Evolutionary conservation across 2,888 invertebrate genomes (phyloP).

Genomic region (Frankliniella intonsa): DNA sequence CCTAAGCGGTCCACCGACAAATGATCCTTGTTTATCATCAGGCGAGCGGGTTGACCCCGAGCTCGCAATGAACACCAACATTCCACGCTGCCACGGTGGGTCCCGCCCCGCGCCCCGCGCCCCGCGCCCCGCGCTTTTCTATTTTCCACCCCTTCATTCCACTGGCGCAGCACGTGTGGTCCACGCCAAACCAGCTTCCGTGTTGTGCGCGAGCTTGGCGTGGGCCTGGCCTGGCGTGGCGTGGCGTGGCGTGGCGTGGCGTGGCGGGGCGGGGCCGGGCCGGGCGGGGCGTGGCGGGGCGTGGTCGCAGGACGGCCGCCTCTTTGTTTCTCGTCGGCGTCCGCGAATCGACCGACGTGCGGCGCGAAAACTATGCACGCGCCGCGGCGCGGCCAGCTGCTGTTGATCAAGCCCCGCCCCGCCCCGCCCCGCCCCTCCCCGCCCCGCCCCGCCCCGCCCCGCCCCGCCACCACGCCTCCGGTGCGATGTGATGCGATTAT

Average conservation of each 20-base stretch:
- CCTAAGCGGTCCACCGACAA: background rate
- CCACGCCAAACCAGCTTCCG: background rate
- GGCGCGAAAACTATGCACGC: too few relatives aligned
- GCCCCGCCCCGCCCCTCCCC: background rate
- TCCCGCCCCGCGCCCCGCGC: background rate
- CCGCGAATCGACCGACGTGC: too few relatives aligned
- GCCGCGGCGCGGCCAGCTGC: too few relatives aligned
- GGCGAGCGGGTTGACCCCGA: background rate
- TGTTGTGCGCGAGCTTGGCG: background rate
- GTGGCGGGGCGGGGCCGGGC: too few relatives aligned
- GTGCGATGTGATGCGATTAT: background rate
- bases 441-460: background rate
- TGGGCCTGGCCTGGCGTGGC: too few relatives aligned
- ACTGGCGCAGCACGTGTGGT: background rate
- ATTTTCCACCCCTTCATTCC: constrained; percentile 3
- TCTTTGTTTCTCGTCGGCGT: too few relatives aligned
- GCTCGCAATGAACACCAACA: background rate
- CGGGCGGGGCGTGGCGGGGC: too few relatives aligned
- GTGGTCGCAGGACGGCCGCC: too few relatives aligned
- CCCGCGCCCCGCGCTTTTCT: background rate
- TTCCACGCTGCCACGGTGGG: background rate
- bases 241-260: too few relatives aligned
- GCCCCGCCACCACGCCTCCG: background rate
- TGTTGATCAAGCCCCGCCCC: background rate
- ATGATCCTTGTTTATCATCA: background rate